Base-by-base conservation (phyloP, 2,888 invertebrate genomes). In the Dolomedes plantarius region DNA sequence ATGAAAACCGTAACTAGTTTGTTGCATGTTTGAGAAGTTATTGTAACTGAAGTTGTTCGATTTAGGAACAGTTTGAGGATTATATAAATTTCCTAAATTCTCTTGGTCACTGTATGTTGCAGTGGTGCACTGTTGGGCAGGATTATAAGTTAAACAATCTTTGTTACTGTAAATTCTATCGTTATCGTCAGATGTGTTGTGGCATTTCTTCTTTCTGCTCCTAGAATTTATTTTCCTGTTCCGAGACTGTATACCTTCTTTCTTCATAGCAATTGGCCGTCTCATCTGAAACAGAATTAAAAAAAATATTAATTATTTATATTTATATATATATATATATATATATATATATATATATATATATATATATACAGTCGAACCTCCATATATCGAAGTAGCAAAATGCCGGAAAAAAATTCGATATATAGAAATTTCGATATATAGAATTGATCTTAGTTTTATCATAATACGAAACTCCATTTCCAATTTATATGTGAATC, bases 201-300 rank as follows among this genome's bases (percentile, higher is more conserved):
- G n/a, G 50, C 36, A 31, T 29, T 83, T 83, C 39, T 97, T 98
- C 94, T 98, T 98, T 94, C 98, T 98, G 91, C 97, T 97, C 93
- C 98, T 98, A 90, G 98, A 97, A 90, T 98, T 97, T 90, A 99
- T 93, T 93, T 99, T 99, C 90, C 99, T 94, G 93, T 99, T 99
- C 92, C 99, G 93, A 90, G 99, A 99, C 93, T 99, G 99, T 90
- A 99, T 99, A 89, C 98, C 98, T 92, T 99, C 99, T 92, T 99
- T 99, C 93, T 99, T 99, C 99, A 99, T 99, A 89, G 99, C 98
- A 90, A 99, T 93, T 89, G 99, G 99, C 92, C 99, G 96, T 93
- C 98, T 98, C 90, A 98, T 98, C 99, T 99, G 32, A 85, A 76
- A n/a, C 7, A 31, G 28, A 67, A 62, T 13, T 62, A 65, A 29